Percentiles rank a stretch among this genome's conserved stretches.
phyloP scores from a whole-genome alignment of 2,888 invertebrate species.

The Plagodis pulveraria region DNA sequence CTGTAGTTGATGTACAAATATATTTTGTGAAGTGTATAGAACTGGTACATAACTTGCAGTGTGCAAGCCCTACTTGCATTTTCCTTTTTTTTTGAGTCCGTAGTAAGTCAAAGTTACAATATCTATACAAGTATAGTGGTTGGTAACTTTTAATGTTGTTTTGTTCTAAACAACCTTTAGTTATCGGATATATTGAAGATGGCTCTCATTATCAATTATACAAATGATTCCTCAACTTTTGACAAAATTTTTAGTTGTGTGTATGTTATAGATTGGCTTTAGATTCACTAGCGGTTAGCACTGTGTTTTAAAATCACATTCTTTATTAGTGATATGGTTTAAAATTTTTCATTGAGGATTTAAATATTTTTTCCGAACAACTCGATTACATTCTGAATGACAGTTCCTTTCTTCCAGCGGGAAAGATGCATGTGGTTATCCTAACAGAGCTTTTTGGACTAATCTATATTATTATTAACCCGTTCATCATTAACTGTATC shows the following conservation, averaged over 20 bases:
- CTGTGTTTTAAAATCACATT: slow-evolving; percentile 8
- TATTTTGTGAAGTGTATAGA: no score
- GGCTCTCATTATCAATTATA: background rate
- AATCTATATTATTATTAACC: slow-evolving; percentile 3
- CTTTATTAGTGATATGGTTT: slow-evolving; percentile 5
- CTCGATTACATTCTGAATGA: background rate
- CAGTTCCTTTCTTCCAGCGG: slow-evolving; percentile 6
- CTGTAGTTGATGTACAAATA: no score
- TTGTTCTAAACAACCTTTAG: no score
- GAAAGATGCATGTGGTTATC: slow-evolving; percentile 6
- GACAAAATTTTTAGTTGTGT: slow-evolving; percentile 5
- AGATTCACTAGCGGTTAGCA: slow-evolving; percentile 7
- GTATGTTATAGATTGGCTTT: slow-evolving; percentile 11
- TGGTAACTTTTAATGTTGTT: no score
- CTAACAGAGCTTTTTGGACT: background rate
- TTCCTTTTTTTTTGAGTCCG: no score
- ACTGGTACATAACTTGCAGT: no score
- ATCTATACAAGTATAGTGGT: no score
- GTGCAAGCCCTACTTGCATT: no score
- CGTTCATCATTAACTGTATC: background rate
- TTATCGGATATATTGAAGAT: background rate
- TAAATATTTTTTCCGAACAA: background rate
- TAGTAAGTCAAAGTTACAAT: no score
- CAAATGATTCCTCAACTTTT: slow-evolving; percentile 6
- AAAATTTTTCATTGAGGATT: slow-evolving; percentile 1